Evolutionary conservation across 2,888 invertebrate genomes (phyloP).

Genomic region (Notodonta dromedarius): DNA sequence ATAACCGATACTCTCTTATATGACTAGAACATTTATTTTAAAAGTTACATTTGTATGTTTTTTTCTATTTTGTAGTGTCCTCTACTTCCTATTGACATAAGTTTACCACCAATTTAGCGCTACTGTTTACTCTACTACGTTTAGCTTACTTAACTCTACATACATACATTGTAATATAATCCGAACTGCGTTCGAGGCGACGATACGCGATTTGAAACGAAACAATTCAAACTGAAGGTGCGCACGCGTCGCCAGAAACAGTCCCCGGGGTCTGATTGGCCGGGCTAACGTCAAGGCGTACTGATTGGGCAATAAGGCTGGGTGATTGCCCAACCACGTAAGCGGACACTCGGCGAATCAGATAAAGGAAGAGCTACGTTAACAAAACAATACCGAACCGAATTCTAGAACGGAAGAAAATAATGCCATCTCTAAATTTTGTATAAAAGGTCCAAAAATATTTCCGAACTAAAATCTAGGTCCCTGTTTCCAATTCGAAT

Average conservation of each 20-base stretch:
- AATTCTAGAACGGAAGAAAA: slow-evolving; percentile 34
- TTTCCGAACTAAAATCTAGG: slow-evolving; percentile 75
- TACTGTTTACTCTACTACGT: slow-evolving; percentile 69
- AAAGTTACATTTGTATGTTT: slow-evolving; percentile 69
- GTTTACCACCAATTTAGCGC: slow-evolving; percentile 82
- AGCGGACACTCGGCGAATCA: slow-evolving; percentile 81
- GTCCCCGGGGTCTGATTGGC: slow-evolving; percentile 66
- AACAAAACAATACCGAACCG: slow-evolving; percentile 31
- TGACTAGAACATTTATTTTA: slow-evolving; percentile 76
- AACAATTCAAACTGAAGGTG: slow-evolving; percentile 47
- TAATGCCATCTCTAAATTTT: slow-evolving; percentile 54
- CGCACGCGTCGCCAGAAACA: slow-evolving; percentile 65
- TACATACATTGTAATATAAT: slow-evolving; percentile 79
- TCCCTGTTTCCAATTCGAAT: slow-evolving; percentile 78
- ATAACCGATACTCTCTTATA: slow-evolving; percentile 74
- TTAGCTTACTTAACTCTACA: slow-evolving; percentile 82
- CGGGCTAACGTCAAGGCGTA: slow-evolving; percentile 74
- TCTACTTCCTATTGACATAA: slow-evolving; percentile 82
- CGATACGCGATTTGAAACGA: slow-evolving; percentile 51
- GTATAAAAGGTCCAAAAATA: slow-evolving; percentile 79
- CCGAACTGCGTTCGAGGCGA: slow-evolving; percentile 59
- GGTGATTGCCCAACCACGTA: slow-evolving; percentile 88
- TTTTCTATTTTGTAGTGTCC: slow-evolving; percentile 70
- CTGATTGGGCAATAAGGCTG: slow-evolving; percentile 90
- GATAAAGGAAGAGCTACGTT: slow-evolving; percentile 54